Conservation (phyloP, 1,140 invertebrate genomes). For the Drosophila baimaii region DNA sequence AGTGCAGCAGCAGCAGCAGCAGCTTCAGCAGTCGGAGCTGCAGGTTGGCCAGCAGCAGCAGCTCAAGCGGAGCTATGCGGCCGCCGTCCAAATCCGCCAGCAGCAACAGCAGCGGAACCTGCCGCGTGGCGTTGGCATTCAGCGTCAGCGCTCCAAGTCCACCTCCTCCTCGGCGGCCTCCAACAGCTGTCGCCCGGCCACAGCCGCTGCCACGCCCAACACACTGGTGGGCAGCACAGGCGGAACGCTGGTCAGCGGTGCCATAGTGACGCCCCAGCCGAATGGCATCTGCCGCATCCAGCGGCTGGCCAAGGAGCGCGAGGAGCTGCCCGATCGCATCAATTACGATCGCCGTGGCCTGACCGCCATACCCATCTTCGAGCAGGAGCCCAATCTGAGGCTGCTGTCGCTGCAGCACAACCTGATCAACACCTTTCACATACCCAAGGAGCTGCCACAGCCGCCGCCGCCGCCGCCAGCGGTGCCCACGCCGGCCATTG, state of each 20-base stretch:
- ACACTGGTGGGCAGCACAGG: slow-evolving; percentile 70
- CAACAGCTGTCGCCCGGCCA: slow-evolving; percentile 64
- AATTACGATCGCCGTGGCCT: slow-evolving; percentile 91
- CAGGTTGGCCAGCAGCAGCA: slow-evolving; percentile 54
- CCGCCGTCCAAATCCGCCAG: slow-evolving; percentile 43
- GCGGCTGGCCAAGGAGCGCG: slow-evolving; percentile 88
- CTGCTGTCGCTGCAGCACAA: slow-evolving; percentile 96
- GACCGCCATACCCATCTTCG: slow-evolving; percentile 91
- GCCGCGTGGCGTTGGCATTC: slow-evolving; percentile 54
- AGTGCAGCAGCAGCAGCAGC: slow-evolving; percentile 32
- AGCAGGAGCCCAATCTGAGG: slow-evolving; percentile 90
- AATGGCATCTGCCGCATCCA: slow-evolving; percentile 86
- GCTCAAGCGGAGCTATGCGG: slow-evolving; percentile 58
- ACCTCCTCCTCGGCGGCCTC: slow-evolving; percentile 76
- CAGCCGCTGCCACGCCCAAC: slow-evolving; percentile 49
- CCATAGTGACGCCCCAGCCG: slow-evolving; percentile 73
- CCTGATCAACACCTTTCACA: slow-evolving; percentile 90
- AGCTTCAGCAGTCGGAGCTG: slow-evolving; percentile 39
- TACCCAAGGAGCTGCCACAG: slow-evolving; percentile 78
- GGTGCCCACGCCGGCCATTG: slow-evolving; percentile 18
- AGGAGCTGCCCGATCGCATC: slow-evolving; percentile 91
- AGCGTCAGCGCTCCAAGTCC: slow-evolving; percentile 75
- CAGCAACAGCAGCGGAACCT: slow-evolving; percentile 43
- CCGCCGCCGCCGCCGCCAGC: slow-evolving; percentile 26
- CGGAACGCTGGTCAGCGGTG: slow-evolving; percentile 74